Evolutionary conservation across 2,113 vertebrate genomes (phyloP).

Genomic region (Abramis brama): DNA sequence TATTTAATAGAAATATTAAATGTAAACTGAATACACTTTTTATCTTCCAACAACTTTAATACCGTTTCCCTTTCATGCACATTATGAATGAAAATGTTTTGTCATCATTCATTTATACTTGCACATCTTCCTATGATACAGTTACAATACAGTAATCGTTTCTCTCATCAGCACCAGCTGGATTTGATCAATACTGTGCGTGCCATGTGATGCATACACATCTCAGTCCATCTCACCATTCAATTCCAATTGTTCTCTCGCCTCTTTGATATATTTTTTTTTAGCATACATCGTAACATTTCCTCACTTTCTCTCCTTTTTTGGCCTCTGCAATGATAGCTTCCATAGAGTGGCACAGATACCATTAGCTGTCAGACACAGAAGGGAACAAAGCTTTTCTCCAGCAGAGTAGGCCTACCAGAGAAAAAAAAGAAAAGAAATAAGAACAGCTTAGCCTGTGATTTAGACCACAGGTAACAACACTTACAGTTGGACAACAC

Average conservation of each 20-base stretch:
- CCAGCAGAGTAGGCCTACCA: neutral
- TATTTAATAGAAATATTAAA: neutral
- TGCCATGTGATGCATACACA: slow-evolving; percentile 8
- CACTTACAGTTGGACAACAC: slow-evolving; percentile 13
- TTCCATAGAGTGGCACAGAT: slow-evolving; percentile 56
- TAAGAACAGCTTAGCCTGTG: slow-evolving; percentile 47
- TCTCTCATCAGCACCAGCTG: slow-evolving; percentile 34
- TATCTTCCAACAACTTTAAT: too few species aligned
- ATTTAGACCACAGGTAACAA: slow-evolving; percentile 44
- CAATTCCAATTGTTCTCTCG: slow-evolving; percentile 39
- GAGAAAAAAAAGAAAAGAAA: slow-evolving; percentile 32
- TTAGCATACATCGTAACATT: slow-evolving; percentile 39
- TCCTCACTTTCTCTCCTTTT: slow-evolving; percentile 50
- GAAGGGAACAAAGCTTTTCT: slow-evolving; percentile 61
- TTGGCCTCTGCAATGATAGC: slow-evolving; percentile 59
- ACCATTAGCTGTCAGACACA: slow-evolving; percentile 59
- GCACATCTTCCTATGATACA: slow-evolving; percentile 31
- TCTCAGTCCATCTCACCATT: slow-evolving; percentile 43
- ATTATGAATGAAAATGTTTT: neutral
- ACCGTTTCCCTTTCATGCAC: neutral
- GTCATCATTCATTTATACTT: neutral
- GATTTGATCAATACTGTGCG: slow-evolving; percentile 45
- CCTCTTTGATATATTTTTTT: slow-evolving; percentile 52
- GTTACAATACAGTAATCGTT: slow-evolving; percentile 38
- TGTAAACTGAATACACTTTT: too few species aligned